Base-by-base conservation (phyloP, 2,113 vertebrate species). In the Corythornis vintsioides region DNA sequence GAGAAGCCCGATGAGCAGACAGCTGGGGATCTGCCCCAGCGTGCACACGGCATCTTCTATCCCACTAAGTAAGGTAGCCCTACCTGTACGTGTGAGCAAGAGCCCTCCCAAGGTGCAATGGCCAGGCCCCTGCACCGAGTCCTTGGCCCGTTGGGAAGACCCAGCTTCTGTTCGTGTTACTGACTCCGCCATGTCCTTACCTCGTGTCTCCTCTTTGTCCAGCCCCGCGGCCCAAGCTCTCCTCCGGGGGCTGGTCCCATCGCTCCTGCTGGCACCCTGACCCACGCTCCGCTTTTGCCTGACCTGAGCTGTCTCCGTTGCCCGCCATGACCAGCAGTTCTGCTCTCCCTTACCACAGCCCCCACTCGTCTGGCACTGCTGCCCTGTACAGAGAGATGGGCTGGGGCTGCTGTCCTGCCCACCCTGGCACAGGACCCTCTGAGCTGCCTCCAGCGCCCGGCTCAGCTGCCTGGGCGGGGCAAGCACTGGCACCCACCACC, bases 1-100 rank as follows among this genome's bases (percentile, higher is more conserved):
- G 85, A 92, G 63, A 43, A 95, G 63, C 86, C 89, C 22, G 0
- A 24, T 48, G 59, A 77, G 48, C 67, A 92, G 85, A 40, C 59
- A 71, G 74, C 94, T 88, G 73, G 82, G 33, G 9, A 28, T 63
- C 73, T 78, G 86, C 78, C 80, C 71, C 80, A 33, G 47, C 57
- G 5, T 13, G 10, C 52, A 50, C 71, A 52, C 26, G 33, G 94
- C 90, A 94, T 94, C 95, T 95, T 96, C 82, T 90, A 82, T 94
- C 86, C 94, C 89, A 89, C 67, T 94, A 90, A 94, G 69, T 93
- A 92, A 82, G 66, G 89, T 72, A 19, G 75, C 91, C 75, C 64
- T 83, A n/a, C 48, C 88, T 4, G 29, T 95, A 33, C 50, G 22
- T 88, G 86, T 92, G 88, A 96, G 84, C 88, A 90, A 65, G 92